phyloP scores from a whole-genome alignment of 2,888 invertebrate genomes.

The Lycaena phlaeas region DNA sequence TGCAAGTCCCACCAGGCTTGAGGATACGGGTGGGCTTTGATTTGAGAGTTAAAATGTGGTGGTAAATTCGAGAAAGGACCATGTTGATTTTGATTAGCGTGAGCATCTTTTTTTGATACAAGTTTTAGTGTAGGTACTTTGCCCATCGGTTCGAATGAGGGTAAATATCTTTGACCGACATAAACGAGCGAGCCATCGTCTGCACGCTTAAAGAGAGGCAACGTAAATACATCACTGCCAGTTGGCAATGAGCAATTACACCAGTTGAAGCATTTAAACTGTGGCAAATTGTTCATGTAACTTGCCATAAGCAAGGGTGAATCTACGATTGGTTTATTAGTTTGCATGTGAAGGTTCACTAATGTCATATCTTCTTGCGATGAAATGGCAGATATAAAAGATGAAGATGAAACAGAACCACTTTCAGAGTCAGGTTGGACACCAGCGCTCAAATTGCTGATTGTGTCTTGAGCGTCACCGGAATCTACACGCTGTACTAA shows the following conservation, averaged over 20 bases:
- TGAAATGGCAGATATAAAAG: constrained; percentile 91
- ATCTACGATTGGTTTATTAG: constrained; percentile 91
- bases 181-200: constrained; percentile 84
- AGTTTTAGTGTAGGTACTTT: constrained; percentile 51
- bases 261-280: constrained; percentile 86
- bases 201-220: constrained; percentile 84
- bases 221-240: constrained; percentile 83
- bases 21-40: constrained; percentile 62
- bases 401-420: constrained; percentile 86
- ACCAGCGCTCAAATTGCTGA: constrained; percentile 50
- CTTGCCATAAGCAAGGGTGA: constrained; percentile 96
- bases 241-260: constrained; percentile 78
- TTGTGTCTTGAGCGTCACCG: constrained; percentile 48
- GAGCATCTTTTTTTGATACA: constrained; percentile 61
- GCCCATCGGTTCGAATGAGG: constrained; percentile 50
- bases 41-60: constrained; percentile 61
- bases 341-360: constrained; percentile 95
- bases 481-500: constrained; percentile 47
- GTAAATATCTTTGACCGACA: constrained; percentile 73
- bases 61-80: constrained; percentile 53
- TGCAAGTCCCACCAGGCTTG: constrained; percentile 69
- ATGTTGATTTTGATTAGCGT: constrained; percentile 45
- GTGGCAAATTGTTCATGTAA: constrained; percentile 92
- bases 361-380: constrained; percentile 94
- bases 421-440: constrained; percentile 80